Conservation (phyloP, 64 coral and sea anemone genomes). For the Actinia tenebrosa region DNA sequence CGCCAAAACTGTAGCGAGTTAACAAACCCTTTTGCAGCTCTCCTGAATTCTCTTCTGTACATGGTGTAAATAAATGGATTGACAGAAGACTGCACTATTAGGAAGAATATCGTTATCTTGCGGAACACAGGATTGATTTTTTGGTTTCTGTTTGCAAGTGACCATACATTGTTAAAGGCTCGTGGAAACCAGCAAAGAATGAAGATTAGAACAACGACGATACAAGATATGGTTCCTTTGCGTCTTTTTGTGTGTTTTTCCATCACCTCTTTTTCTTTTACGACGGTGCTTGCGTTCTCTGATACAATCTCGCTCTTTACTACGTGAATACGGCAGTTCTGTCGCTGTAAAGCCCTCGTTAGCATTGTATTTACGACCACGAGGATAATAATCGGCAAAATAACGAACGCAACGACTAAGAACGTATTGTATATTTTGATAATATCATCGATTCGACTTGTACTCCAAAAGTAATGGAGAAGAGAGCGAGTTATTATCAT, state of each 20-base stretch:
- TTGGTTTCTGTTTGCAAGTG: neutral
- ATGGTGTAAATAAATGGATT: conserved; percentile 46
- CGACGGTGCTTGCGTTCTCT: neutral
- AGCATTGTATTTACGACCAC: conserved; percentile 15
- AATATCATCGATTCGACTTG: neutral
- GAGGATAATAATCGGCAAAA: neutral
- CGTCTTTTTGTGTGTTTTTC: neutral
- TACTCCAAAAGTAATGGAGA: neutral
- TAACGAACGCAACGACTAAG: neutral
- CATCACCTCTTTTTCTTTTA: neutral
- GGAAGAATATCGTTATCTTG: conserved; percentile 20
- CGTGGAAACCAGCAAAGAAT: conserved; percentile 48
- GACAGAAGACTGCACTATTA: conserved; percentile 30
- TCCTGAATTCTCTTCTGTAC: conserved; percentile 46
- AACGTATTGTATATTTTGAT: neutral
- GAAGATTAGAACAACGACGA: conserved; percentile 18
- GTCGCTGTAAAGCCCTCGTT: conserved; percentile 7
- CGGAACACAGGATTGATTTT: neutral
- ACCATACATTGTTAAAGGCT: conserved; percentile 29
- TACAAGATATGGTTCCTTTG: conserved; percentile 38
- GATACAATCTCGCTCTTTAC: neutral
- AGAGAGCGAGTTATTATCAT: neutral
- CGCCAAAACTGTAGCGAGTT: neutral
- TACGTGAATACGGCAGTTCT: neutral
- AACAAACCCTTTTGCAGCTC: neutral